Evolutionary conservation across 2,113 vertebrate species (phyloP).

Genomic region (Burhinus bistriatus): DNA sequence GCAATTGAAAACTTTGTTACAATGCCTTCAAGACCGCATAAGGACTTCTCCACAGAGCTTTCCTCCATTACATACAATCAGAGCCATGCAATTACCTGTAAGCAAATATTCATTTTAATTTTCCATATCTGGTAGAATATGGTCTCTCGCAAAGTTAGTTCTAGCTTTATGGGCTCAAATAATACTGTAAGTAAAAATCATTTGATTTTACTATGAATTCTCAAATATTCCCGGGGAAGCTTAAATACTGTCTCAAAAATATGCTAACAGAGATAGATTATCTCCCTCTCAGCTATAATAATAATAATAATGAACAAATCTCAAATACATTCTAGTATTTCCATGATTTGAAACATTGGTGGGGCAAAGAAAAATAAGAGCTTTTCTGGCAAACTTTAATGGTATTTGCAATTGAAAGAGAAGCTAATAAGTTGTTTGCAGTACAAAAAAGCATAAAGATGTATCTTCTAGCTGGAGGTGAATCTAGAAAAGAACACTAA

Average conservation of each 20-base stretch:
- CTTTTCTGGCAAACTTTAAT: not conserved
- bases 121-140: not conserved
- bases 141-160: not conserved
- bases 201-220: not conserved
- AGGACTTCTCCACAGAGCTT: accelerated
- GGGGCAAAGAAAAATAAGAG: not conserved
- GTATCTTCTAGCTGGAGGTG: not conserved
- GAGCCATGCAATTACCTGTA: not conserved
- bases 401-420: not conserved
- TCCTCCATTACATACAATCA: not conserved
- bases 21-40: not conserved
- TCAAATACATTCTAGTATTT: not conserved
- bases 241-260: not conserved
- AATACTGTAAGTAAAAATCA: not conserved
- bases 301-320: not conserved
- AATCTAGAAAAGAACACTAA: not conserved
- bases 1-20: not conserved
- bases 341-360: not conserved
- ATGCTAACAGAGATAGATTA: not conserved
- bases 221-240: not conserved
- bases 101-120: not conserved
- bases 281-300: not conserved
- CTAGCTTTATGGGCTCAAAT: not conserved
- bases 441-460: not conserved
- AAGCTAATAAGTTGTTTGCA: not conserved